These are phyloP conservation scores for Phalacrocorax brasilianus DNA, from an alignment of 2,113 vertebrate genomes.

Conservation along the genomic window DNA sequence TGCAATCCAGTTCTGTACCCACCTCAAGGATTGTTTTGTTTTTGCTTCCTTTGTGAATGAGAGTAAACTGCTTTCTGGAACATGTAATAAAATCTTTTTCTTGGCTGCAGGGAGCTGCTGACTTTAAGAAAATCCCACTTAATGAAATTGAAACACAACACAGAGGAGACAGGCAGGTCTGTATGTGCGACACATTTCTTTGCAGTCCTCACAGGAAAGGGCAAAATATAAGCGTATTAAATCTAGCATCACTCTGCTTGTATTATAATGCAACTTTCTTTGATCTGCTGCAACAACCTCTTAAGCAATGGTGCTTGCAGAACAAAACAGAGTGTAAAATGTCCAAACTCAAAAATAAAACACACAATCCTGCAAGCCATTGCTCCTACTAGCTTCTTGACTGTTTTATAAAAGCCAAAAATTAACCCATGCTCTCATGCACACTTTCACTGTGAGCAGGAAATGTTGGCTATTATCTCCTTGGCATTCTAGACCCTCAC, in stretches of 20 bases:
- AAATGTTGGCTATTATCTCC: background rate
- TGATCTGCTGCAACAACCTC: background rate
- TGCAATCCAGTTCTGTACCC: background rate
- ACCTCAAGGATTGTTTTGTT: background rate
- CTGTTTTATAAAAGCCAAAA: background rate
- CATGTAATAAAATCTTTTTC: constrained; percentile 14
- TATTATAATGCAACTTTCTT: background rate
- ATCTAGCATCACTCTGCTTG: background rate
- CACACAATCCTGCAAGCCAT: background rate
- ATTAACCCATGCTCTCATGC: background rate
- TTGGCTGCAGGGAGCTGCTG: constrained; percentile 1
- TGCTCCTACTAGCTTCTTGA: background rate
- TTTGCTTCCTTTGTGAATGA: constrained; percentile 34
- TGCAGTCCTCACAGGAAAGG: background rate
- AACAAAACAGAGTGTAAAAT: background rate
- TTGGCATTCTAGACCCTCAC: background rate
- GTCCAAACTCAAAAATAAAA: background rate
- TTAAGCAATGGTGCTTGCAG: background rate
- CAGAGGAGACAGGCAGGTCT: background rate
- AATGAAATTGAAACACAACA: constrained; percentile 25
- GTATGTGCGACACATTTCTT: background rate
- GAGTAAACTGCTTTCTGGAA: constrained; percentile 2
- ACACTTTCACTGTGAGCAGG: background rate
- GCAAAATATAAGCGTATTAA: background rate
- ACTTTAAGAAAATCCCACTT: constrained; percentile 40